Conservation (phyloP, 2,888 invertebrate species). For the Chironomus riparius region DNA sequence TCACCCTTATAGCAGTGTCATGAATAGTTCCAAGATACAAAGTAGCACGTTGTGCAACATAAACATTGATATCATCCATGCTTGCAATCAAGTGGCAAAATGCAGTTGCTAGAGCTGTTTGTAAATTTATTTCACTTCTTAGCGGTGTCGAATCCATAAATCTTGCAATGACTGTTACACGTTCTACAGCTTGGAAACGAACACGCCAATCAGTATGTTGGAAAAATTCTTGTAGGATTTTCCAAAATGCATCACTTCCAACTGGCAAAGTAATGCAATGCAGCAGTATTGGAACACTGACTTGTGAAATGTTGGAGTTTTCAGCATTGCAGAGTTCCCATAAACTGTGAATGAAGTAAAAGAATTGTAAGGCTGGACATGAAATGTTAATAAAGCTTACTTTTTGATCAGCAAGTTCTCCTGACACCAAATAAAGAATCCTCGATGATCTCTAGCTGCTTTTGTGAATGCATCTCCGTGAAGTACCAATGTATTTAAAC, state of each 20-base stretch:
- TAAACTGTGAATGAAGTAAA: conserved; percentile 48
- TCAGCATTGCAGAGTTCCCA: conserved; percentile 90
- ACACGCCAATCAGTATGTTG: conserved; percentile 80
- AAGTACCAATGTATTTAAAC: conserved; percentile 80
- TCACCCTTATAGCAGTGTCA: conserved; percentile 61
- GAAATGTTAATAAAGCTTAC: conserved; percentile 44
- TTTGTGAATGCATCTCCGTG: conserved; percentile 88
- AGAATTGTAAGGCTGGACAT: neutral
- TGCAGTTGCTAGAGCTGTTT: conserved; percentile 90
- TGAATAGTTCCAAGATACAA: conserved; percentile 90
- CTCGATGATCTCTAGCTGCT: conserved; percentile 79
- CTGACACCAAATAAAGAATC: conserved; percentile 93
- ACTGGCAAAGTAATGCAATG: conserved; percentile 91
- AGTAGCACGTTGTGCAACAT: conserved; percentile 89
- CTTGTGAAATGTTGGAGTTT: conserved; percentile 88
- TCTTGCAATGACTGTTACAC: conserved; percentile 83
- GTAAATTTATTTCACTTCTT: conserved; percentile 70
- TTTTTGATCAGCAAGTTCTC: conserved; percentile 89
- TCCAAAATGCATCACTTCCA: conserved; percentile 94
- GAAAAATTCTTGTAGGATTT: conserved; percentile 89
- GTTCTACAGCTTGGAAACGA: conserved; percentile 90
- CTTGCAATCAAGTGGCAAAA: conserved; percentile 94
- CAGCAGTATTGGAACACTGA: conserved; percentile 82
- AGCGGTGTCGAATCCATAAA: conserved; percentile 88
- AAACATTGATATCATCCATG: conserved; percentile 90